Percentiles rank a stretch among this genome's conserved stretches.
These are phyloP conservation scores for Aporrectodea caliginosa DNA, from an alignment of 1,140 invertebrate species.

Conservation along the genomic window DNA sequence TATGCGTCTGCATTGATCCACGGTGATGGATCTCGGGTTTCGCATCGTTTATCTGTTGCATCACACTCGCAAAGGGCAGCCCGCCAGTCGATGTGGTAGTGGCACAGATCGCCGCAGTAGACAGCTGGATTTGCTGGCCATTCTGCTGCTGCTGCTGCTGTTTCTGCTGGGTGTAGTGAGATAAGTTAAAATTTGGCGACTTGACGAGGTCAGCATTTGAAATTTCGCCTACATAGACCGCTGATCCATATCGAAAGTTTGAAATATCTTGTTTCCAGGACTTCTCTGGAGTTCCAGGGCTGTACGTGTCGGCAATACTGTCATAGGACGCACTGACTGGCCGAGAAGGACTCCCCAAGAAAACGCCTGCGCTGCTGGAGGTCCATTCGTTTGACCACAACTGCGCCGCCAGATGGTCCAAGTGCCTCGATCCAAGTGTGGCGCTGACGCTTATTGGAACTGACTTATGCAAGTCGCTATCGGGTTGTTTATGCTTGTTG, in stretches of 20 bases:
- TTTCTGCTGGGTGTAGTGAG: not conserved
- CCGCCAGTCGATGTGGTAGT: no score
- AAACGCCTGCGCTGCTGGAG: not conserved
- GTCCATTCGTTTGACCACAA: not conserved
- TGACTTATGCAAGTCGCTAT: no score
- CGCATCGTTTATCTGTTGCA: not conserved
- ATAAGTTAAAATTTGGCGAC: not conserved
- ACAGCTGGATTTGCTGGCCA: no score
- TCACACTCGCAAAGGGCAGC: no score
- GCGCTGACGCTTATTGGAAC: not conserved
- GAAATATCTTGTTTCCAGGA: not conserved
- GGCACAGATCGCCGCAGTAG: no score
- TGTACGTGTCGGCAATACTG: not conserved
- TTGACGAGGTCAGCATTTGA: not conserved
- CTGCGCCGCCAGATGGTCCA: not conserved
- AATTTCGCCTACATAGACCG: not conserved
- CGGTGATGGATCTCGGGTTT: no score
- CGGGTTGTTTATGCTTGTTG: not conserved
- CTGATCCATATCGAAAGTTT: not conserved
- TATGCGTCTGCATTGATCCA: not conserved
- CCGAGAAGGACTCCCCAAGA: not conserved
- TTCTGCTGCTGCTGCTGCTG: not conserved
- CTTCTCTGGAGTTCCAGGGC: not conserved
- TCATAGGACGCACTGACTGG: not conserved
- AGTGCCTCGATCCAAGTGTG: no score